Base-by-base conservation (phyloP, 2,113 vertebrate genomes). In the Anser cygnoides region DNA sequence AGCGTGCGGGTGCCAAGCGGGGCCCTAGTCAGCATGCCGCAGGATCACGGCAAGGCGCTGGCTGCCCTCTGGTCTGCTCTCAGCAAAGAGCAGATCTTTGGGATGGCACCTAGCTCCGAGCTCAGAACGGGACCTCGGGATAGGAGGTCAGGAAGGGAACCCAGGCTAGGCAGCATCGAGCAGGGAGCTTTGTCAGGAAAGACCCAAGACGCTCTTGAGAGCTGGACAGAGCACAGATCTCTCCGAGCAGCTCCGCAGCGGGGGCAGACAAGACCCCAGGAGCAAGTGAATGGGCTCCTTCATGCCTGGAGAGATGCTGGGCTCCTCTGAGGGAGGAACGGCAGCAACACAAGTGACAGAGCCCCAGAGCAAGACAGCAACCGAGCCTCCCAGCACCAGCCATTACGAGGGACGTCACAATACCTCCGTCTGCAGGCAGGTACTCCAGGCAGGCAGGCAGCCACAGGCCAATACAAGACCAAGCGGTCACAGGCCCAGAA, bases 1-100 rank as follows among this genome's bases (percentile, higher is more conserved):
- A 3, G 68, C 3, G 1, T 0, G 4, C 1, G 0, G 1, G 6
- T 50, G 77, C 74, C 82, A 87, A 54, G 67, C 9, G 4, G 0
- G 82, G 46, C 31, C 46, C 5, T 13, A 0, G 76, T 15, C 87
- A 58, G 87, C 13, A 13, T 0, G 17, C 66, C 0, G 13, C 43
- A 23, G 82, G 39, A 76, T 11, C 67, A 13, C 0, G 0, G 26
- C 61, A 39, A 28, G 28, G 70, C 49, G 73, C 54, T 1, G 1
- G 58, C 74, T 0, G 3, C 88, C 81, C 92, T 79, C 87, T 85
- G 43, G 20, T 39, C 62, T 52, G 88, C 75, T 71, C 82, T 65
- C 61, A 10, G 20, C 2, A 21, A 35, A 31, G 73, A 72, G 46
- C 73, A 52, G 6, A 23, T 21, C 71, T 59, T 13, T 21, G 44